Percentiles rank a stretch among this genome's conserved stretches.
Evolutionary conservation across 2,797 vertebrate species (phyloP).

Genomic region (Leptatherina wallacei): DNA sequence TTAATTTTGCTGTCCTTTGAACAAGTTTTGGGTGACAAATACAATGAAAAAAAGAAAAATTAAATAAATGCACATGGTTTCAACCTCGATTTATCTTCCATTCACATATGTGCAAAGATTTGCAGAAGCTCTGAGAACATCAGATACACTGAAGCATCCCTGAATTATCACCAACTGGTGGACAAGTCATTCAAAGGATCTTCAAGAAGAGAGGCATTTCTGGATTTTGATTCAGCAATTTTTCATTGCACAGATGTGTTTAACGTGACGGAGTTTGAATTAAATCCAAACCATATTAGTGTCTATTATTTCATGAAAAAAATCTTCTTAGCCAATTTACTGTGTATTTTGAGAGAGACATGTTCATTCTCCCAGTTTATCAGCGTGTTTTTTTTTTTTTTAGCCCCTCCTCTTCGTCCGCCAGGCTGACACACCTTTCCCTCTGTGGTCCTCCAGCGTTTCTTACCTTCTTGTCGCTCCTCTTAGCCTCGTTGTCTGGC

Average conservation of each 20-base stretch:
- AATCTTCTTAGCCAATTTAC: no score
- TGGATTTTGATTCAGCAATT: background rate
- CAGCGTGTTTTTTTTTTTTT: background rate
- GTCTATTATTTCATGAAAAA: no score
- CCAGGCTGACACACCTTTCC: conserved; percentile 72
- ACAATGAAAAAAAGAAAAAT: background rate
- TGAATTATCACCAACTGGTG: background rate
- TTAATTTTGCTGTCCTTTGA: no score
- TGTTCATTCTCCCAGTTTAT: background rate
- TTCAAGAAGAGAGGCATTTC: background rate
- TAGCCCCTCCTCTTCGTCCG: conserved; percentile 42
- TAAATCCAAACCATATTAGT: no score
- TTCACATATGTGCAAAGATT: background rate
- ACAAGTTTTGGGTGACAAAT: background rate
- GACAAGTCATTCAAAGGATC: no score
- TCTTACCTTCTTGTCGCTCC: conserved; percentile 84
- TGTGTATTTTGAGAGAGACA: background rate
- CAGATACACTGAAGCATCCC: background rate
- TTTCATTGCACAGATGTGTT: background rate
- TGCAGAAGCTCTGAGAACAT: background rate
- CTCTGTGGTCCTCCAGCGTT: conserved; percentile 83
- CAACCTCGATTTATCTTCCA: background rate
- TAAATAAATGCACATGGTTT: background rate
- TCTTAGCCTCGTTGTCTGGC: conserved; percentile 84
- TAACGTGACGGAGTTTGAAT: background rate